A percentile compares a stretch with the other conserved stretches of the same genome.
Evolutionary conservation across 2,888 invertebrate species (phyloP).

Genomic region (Mythimna ferrago): DNA sequence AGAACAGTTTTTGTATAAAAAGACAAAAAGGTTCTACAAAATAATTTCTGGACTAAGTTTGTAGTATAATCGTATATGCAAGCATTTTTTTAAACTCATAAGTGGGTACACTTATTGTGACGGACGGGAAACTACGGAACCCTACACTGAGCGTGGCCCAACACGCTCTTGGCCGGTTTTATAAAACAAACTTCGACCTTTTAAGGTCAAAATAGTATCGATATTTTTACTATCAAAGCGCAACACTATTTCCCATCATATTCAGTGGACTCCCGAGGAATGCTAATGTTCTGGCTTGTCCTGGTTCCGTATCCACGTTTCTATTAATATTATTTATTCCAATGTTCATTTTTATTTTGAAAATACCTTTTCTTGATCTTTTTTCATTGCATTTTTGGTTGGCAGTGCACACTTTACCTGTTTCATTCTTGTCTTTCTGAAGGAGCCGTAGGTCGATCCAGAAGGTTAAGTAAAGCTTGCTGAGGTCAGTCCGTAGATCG

Average conservation of each 20-base stretch:
- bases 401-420: neutral
- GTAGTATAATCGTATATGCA: no score
- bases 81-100: no score
- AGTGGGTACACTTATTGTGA: no score
- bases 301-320: conserved; percentile 35
- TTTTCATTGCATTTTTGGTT: conserved; percentile 20
- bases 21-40: no score
- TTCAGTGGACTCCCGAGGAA: conserved; percentile 63
- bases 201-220: conserved; percentile 22
- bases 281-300: conserved; percentile 63
- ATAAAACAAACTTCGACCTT: no score
- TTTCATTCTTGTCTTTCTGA: neutral
- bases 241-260: conserved; percentile 51
- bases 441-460: neutral
- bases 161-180: no score
- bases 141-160: no score
- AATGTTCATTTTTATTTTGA: conserved; percentile 28
- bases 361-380: conserved; percentile 5
- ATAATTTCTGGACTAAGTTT: no score
- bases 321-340: conserved; percentile 45
- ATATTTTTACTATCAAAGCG: neutral
- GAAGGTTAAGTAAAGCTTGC: neutral
- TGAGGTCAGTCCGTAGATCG: no score
- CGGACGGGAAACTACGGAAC: no score
- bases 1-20: no score